phyloP scores from a whole-genome alignment of 1,140 invertebrate species.

The Phocides pigmalion region DNA sequence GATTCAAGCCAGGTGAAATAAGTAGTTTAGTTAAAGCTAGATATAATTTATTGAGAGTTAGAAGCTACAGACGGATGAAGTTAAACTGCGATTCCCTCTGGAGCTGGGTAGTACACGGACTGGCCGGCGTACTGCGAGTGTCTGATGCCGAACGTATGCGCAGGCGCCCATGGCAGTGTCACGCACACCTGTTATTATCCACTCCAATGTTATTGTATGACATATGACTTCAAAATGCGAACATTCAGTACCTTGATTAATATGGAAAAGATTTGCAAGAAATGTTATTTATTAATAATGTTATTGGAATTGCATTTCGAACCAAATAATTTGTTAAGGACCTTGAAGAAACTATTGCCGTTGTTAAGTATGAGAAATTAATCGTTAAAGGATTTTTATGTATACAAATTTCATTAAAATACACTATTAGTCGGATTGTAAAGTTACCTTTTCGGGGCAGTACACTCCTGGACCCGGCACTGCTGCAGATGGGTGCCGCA shows the following conservation, averaged over 20 bases:
- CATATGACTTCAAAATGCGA: background rate
- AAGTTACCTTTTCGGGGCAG: slow-evolving; percentile 84
- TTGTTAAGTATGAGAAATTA: no score
- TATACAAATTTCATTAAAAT: no score
- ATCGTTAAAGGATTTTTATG: background rate
- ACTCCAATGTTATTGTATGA: slow-evolving; percentile 32
- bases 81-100: slow-evolving; percentile 72
- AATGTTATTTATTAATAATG: no score
- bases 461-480: slow-evolving; percentile 85
- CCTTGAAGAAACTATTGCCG: no score
- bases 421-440: no score
- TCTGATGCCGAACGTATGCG: slow-evolving; percentile 90
- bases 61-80: slow-evolving; percentile 52
- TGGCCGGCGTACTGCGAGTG: slow-evolving; percentile 88
- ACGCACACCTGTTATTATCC: slow-evolving; percentile 72
- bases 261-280: no score
- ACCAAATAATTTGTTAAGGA: no score
- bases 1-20: slow-evolving; percentile 12
- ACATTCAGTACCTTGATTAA: background rate
- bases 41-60: slow-evolving; percentile 20
- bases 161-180: slow-evolving; percentile 83
- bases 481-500: slow-evolving; percentile 57
- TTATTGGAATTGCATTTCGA: no score
- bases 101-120: slow-evolving; percentile 57
- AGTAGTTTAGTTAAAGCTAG: slow-evolving; percentile 16